These are phyloP conservation scores for Gobionotothen gibberifrons DNA, from an alignment of 2,797 vertebrate genomes.

Conservation along the genomic window DNA sequence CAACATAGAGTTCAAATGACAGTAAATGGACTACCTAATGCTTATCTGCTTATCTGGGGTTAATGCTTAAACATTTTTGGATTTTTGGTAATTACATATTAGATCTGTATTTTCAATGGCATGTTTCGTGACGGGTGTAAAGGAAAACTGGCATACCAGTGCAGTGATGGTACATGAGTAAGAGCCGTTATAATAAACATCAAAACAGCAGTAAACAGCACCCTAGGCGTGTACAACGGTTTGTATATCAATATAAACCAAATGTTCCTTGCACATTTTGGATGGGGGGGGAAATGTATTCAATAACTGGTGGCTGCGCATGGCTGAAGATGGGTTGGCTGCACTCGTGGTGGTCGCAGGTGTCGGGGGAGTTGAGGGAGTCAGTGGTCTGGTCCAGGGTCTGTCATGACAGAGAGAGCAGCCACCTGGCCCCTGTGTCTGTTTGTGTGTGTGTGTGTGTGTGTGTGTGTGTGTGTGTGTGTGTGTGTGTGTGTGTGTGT, in stretches of 20 bases:
- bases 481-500: conserved; percentile 14
- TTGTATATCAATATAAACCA: conserved; percentile 28
- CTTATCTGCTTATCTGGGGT: conserved; percentile 13
- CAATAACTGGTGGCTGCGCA: conserved; percentile 63
- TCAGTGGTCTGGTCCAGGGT: conserved; percentile 62
- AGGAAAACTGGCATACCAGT: not conserved
- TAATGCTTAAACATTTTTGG: not conserved
- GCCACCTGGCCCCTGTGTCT: conserved; percentile 61
- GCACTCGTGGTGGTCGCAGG: conserved; percentile 60
- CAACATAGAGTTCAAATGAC: too few species aligned
- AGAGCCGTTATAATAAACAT: not conserved
- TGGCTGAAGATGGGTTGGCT: conserved; percentile 55
- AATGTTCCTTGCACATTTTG: conserved; percentile 43
- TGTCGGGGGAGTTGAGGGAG: conserved; percentile 56
- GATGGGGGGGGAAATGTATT: conserved; percentile 51
- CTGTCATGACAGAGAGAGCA: conserved; percentile 65
- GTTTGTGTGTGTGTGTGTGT: conserved; percentile 44
- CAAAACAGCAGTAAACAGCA: conserved; percentile 7
- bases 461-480: conserved; percentile 23
- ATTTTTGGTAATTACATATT: not conserved
- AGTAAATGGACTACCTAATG: too few species aligned
- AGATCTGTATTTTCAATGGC: conserved; percentile 1
- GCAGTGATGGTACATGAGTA: not conserved
- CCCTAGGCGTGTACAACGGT: not conserved
- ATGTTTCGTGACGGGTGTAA: conserved; percentile 18